These are phyloP conservation scores for Limonius californicus DNA, from an alignment of 1,140 invertebrate genomes.

Conservation along the genomic window DNA sequence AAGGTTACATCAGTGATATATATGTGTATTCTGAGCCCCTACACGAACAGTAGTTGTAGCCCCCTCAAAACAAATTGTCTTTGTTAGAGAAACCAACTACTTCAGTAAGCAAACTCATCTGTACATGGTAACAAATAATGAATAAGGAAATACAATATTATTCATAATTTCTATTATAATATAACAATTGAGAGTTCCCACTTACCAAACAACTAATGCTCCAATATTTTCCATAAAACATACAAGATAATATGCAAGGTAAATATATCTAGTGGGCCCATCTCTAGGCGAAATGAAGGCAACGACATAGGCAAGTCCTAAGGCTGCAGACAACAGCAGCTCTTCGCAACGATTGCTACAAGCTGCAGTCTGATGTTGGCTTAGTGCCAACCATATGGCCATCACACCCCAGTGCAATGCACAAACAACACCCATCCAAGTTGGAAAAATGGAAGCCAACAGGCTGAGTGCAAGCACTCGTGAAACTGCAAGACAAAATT, in stretches of 20 bases:
- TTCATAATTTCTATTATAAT: no score
- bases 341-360: conserved; percentile 51
- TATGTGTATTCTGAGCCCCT: no score
- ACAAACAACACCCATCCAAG: conserved; percentile 47
- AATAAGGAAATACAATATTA: not conserved
- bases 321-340: conserved; percentile 45
- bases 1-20: no score
- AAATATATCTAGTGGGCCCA: conserved; percentile 49
- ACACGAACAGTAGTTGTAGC: no score
- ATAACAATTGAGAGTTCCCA: conserved; percentile 12
- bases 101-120: not conserved
- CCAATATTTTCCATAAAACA: conserved; percentile 52
- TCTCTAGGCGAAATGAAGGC: conserved; percentile 51
- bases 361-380: conserved; percentile 44
- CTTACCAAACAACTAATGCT: conserved; percentile 50
- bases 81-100: no score
- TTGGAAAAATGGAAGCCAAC: conserved; percentile 44
- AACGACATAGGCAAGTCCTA: conserved; percentile 49
- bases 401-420: conserved; percentile 46
- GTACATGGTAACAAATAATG: not conserved
- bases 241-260: conserved; percentile 50
- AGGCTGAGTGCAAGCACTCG: conserved; percentile 46
- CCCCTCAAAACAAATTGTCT: no score
- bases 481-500: conserved; percentile 36
- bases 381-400: conserved; percentile 46